phyloP scores from a whole-genome alignment of 2,113 vertebrate species.

The Lagopus muta region DNA sequence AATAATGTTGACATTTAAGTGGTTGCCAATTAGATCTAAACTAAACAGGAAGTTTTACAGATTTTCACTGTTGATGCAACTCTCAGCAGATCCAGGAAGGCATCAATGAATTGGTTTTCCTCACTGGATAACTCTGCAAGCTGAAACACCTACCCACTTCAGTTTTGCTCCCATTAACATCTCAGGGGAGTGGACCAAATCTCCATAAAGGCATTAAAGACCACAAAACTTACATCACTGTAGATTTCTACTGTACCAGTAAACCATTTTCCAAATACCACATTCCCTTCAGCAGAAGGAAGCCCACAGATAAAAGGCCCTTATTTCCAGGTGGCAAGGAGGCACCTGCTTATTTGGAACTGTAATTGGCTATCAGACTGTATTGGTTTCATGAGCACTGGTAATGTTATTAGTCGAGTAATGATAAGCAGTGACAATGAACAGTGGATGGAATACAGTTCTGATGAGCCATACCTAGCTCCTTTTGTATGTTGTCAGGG shows the following conservation, averaged over 20 bases:
- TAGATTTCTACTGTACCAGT: not conserved
- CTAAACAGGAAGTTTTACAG: not conserved
- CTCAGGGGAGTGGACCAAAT: not conserved
- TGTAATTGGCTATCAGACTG: conserved; percentile 79
- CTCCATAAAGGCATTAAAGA: not conserved
- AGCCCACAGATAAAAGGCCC: conserved; percentile 2
- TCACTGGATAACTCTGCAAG: not conserved
- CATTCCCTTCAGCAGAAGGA: conserved; percentile 16
- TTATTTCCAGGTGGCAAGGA: conserved; percentile 11
- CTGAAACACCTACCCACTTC: not conserved
- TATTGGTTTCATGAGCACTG: conserved; percentile 71
- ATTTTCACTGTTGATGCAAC: not conserved
- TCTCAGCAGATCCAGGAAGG: not conserved
- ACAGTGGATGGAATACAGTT: conserved; percentile 79
- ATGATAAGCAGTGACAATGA: conserved; percentile 69
- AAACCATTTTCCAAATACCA: not conserved
- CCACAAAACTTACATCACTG: not conserved
- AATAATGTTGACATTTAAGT: not conserved
- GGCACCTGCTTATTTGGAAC: not conserved
- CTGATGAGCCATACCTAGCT: conserved; percentile 97
- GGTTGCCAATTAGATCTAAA: not conserved
- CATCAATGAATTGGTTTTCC: not conserved
- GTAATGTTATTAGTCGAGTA: conserved; percentile 65
- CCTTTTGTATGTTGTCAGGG: conserved; percentile 96
- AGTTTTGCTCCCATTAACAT: conserved; percentile 1